phyloP scores from a whole-genome alignment of 2,797 vertebrate species.

The Bradypodion pumilum region DNA sequence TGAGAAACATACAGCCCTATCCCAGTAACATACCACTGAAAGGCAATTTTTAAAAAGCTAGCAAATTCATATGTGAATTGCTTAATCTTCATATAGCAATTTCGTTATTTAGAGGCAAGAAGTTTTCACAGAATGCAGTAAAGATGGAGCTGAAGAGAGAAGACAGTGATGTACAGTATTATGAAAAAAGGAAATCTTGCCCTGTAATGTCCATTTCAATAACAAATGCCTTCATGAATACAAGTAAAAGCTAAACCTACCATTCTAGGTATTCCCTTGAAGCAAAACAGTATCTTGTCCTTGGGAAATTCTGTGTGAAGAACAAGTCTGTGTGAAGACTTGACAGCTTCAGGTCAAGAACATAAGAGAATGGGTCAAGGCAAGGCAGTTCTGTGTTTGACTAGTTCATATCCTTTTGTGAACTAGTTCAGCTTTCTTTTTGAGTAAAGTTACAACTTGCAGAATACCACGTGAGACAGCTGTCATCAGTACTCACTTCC shows the following conservation, averaged over 20 bases:
- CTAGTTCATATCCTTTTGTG: neutral
- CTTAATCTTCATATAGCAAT: neutral
- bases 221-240: constrained; percentile 24
- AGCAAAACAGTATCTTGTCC: constrained; percentile 5
- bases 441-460: constrained; percentile 12
- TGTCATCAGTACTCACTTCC: constrained; percentile 58
- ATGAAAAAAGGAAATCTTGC: constrained; percentile 7
- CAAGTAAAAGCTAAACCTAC: constrained; percentile 61
- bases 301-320: constrained; percentile 7
- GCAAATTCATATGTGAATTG: neutral
- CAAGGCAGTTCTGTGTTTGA: constrained; percentile 4
- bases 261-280: constrained; percentile 65
- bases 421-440: constrained; percentile 7
- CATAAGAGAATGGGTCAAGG: constrained; percentile 16
- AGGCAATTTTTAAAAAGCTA: neutral
- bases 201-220: constrained; percentile 9
- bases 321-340: constrained; percentile 20
- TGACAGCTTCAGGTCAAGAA: constrained; percentile 35
- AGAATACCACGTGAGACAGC: constrained; percentile 50
- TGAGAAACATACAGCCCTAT: neutral
- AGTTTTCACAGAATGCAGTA: neutral
- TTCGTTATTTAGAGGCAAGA: neutral
- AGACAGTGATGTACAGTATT: neutral
- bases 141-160: neutral
- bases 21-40: neutral